Conservation (phyloP, 2,888 invertebrate species). For the Mythimna ferrago region DNA sequence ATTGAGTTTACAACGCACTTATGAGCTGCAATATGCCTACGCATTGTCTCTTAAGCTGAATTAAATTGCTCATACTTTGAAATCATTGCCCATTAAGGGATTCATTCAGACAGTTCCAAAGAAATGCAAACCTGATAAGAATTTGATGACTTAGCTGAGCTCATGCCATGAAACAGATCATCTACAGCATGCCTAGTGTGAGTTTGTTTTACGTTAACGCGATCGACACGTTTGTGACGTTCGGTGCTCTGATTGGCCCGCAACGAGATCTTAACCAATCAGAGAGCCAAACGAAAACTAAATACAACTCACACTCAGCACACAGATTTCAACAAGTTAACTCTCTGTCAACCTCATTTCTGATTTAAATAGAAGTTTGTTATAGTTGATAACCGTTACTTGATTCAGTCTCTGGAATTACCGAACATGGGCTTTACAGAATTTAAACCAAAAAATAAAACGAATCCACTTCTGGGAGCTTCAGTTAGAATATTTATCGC, state of each 20-base stretch:
- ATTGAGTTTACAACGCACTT: constrained; percentile 89
- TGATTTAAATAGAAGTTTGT: background rate
- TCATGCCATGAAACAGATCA: constrained; percentile 16
- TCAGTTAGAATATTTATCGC: constrained; percentile 62
- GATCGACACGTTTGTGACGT: no score
- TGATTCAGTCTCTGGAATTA: background rate
- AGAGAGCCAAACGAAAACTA: no score
- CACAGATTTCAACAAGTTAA: background rate
- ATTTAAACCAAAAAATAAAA: constrained; percentile 22
- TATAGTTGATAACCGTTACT: background rate
- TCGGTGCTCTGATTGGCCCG: no score
- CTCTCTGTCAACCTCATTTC: background rate
- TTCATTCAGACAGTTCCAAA: constrained; percentile 66
- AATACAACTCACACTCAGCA: no score
- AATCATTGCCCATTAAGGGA: constrained; percentile 78
- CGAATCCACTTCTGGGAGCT: constrained; percentile 51
- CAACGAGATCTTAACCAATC: no score
- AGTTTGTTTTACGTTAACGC: no score
- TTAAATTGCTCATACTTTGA: constrained; percentile 87
- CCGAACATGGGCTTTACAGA: constrained; percentile 8
- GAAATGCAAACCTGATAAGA: constrained; percentile 45
- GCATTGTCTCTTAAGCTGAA: constrained; percentile 86
- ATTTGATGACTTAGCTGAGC: constrained; percentile 22
- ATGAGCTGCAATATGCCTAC: constrained; percentile 87
- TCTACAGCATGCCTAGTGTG: no score